These are phyloP conservation scores for Drosophila lacicola DNA, from an alignment of 2,888 invertebrate genomes.

Conservation along the genomic window DNA sequence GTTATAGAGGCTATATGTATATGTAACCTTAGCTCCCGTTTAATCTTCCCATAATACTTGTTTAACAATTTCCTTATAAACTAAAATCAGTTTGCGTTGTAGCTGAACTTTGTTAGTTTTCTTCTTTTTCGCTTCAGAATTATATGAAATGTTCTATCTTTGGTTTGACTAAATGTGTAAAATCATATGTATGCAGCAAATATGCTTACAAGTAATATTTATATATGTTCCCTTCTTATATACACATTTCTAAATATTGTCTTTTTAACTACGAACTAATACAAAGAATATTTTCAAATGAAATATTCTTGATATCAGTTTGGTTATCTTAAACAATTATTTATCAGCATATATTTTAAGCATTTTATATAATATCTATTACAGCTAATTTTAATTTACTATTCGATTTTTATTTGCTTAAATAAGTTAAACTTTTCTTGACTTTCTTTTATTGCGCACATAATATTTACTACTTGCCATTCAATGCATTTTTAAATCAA, in stretches of 20 bases:
- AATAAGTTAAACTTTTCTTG: background rate
- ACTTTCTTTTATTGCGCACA: background rate
- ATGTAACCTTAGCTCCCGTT: background rate
- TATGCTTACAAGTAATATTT: too few relatives aligned
- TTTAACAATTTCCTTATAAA: constrained; percentile 5
- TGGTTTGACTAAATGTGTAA: background rate
- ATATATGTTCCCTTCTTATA: too few relatives aligned
- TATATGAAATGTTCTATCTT: background rate
- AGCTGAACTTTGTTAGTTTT: background rate
- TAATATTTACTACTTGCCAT: background rate
- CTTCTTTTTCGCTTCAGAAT: too few relatives aligned
- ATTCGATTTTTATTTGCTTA: too few relatives aligned
- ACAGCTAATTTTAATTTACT: too few relatives aligned
- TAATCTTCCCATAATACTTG: constrained; percentile 41
- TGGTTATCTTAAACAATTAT: too few relatives aligned
- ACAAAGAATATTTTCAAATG: too few relatives aligned
- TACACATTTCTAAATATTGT: too few relatives aligned
- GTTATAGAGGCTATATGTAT: constrained; percentile 1
- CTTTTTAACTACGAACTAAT: too few relatives aligned
- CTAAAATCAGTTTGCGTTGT: background rate
- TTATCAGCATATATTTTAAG: background rate
- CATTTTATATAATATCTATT: background rate
- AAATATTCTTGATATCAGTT: background rate
- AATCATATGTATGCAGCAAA: too few relatives aligned
- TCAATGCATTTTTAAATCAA: background rate